These are phyloP conservation scores for Tetranychus piercei DNA, from an alignment of 2,888 invertebrate genomes.

Conservation along the genomic window DNA sequence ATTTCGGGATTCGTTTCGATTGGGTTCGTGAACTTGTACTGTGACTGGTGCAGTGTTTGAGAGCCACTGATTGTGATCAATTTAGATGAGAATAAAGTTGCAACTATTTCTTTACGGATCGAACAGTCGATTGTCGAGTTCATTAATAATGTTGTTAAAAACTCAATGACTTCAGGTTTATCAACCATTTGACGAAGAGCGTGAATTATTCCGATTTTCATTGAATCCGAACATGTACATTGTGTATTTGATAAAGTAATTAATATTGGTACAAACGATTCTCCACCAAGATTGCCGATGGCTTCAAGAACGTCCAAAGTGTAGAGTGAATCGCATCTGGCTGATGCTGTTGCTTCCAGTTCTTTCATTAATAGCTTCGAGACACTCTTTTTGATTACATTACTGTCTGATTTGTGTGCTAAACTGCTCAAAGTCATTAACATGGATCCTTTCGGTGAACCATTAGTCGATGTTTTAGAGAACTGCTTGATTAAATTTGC, in stretches of 20 bases:
- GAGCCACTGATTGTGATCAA: background rate
- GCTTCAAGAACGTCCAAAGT: conserved; percentile 18
- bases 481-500: background rate
- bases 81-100: background rate
- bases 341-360: background rate
- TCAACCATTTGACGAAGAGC: conserved; percentile 16
- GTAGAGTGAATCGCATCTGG: background rate
- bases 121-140: background rate
- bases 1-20: background rate
- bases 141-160: background rate
- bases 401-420: conserved; percentile 3
- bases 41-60: background rate
- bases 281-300: conserved; percentile 17
- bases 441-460: conserved; percentile 3
- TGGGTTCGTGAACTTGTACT: background rate
- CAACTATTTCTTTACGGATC: background rate
- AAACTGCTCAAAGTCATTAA: conserved; percentile 13
- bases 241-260: background rate
- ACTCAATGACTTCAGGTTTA: conserved; percentile 8
- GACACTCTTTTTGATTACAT: conserved; percentile 3
- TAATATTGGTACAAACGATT: background rate
- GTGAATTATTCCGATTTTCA: conserved; percentile 17
- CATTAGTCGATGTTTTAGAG: background rate
- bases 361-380: background rate
- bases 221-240: conserved; percentile 11